Percentiles rank a stretch among this genome's conserved stretches.
Evolutionary conservation across 2,888 invertebrate genomes (phyloP).

Genomic region (Lydus trimaculatus): DNA sequence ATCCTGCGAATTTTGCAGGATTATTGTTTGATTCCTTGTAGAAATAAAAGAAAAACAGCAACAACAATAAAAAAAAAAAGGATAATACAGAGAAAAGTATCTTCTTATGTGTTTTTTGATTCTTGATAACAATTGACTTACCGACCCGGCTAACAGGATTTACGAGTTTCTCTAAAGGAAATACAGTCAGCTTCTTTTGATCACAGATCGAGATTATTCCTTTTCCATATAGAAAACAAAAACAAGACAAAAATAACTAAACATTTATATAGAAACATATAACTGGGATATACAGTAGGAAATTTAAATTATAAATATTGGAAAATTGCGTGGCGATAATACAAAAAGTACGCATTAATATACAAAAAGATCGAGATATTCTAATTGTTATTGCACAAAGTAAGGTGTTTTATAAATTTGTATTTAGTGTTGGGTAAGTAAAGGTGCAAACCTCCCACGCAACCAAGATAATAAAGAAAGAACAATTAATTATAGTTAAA

Average conservation of each 20-base stretch:
- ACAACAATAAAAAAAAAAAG: neutral
- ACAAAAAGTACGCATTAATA: neutral
- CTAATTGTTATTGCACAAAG: conserved; percentile 31
- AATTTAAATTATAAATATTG: neutral
- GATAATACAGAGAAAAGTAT: conserved; percentile 25
- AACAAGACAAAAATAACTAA: neutral
- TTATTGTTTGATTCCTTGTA: neutral
- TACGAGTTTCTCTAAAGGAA: conserved; percentile 48
- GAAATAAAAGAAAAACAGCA: neutral
- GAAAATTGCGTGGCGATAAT: neutral
- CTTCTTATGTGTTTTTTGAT: conserved; percentile 39
- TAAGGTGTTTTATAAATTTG: conserved; percentile 16
- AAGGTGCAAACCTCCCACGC: conserved; percentile 45
- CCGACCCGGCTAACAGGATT: conserved; percentile 44
- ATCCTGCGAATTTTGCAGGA: neutral
- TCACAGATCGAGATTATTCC: conserved; percentile 7
- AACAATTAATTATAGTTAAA: conserved; percentile 35
- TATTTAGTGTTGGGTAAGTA: conserved; percentile 19
- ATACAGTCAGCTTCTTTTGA: conserved; percentile 45
- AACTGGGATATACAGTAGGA: neutral
- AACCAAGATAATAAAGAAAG: conserved; percentile 36
- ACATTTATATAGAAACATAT: neutral
- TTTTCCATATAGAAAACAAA: conserved; percentile 5
- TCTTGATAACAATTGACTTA: conserved; percentile 52
- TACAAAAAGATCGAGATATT: conserved; percentile 40